Evolutionary conservation across 1,140 invertebrate genomes (phyloP), one percentile per base, ranked within the genome.

Genomic region (Elymnias hypermnestra): DNA sequence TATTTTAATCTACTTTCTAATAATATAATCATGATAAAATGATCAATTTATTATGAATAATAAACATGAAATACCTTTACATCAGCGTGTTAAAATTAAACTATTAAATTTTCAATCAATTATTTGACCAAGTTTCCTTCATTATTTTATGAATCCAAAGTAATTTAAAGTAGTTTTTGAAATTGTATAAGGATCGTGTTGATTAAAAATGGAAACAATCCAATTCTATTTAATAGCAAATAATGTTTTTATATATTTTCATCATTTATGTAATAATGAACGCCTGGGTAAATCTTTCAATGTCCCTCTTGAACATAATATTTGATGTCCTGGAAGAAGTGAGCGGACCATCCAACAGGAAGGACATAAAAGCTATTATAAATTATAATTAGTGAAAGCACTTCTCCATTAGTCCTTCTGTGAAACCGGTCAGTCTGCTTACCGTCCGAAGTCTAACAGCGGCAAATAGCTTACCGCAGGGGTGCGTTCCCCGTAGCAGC

Each of bases 401-500:
- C 3, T 31, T 3, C 5, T 14, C 28, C 28, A 13, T 29, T 2
- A 5, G 5, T 13, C 28, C 9, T 33, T 17, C 31, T 17, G 31
- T 29, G 4, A 10, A 12, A 29, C n/a, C n/a, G 31, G n/a, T 15
- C 18, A 15, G 8, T 33, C 2, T 3, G 14, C 10, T 33, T 17
- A 7, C 3, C 31, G 2, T 17, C 8, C 10, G 31, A 18, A 17
- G 14, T 17, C 5, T 15, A 33, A 39, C 29, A 26, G 38, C 41
- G 41, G 35, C 10, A 18, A 36, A 38, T 41, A 12, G 51, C 89
- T 90, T 89, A 90, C 89, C 81, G 87, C 87, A 64, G 88, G 88
- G 73, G 86, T 88, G 61, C 88, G 86, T 44, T 88, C 87, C 54
- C 89, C 88, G 72, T 88, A 87, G 72, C 88, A 90, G 62, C 87